phyloP scores from a whole-genome alignment of 1,140 invertebrate species.

The Antheraea mylitta region DNA sequence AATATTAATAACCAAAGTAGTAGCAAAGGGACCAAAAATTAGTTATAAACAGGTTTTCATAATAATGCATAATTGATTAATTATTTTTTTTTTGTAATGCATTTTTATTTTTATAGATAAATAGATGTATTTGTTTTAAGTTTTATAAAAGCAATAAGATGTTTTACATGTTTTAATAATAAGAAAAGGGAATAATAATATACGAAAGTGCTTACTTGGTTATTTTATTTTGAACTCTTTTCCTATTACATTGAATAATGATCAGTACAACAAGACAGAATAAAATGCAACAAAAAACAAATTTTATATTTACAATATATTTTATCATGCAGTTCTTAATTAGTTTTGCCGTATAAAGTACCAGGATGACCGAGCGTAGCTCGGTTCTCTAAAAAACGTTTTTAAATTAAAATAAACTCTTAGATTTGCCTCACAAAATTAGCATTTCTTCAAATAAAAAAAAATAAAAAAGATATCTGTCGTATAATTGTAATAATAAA shows the following conservation, averaged over 20 bases:
- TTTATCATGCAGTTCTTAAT: too few relatives aligned
- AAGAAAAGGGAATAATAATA: conserved; percentile 38
- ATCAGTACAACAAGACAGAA: not conserved
- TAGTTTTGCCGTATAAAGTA: too few relatives aligned
- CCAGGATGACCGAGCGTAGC: too few relatives aligned
- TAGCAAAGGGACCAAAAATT: conserved; percentile 15
- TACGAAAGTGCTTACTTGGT: conserved; percentile 49
- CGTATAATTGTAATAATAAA: too few relatives aligned
- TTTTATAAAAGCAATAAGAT: conserved; percentile 38
- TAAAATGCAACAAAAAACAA: too few relatives aligned
- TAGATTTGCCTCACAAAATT: too few relatives aligned
- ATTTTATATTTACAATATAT: too few relatives aligned
- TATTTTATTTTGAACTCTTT: conserved; percentile 35
- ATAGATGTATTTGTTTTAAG: not conserved
- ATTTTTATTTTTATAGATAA: not conserved
- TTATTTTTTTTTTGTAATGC: not conserved
- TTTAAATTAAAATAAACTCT: too few relatives aligned
- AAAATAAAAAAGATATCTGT: too few relatives aligned
- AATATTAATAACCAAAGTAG: not conserved
- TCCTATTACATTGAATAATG: not conserved
- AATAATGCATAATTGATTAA: not conserved
- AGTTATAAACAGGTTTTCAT: not conserved
- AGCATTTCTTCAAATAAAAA: too few relatives aligned
- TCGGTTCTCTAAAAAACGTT: too few relatives aligned
- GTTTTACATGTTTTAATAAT: conserved; percentile 35